Evolutionary conservation across 2,113 vertebrate genomes (phyloP).

Genomic region (Hippopotamus amphibius): DNA sequence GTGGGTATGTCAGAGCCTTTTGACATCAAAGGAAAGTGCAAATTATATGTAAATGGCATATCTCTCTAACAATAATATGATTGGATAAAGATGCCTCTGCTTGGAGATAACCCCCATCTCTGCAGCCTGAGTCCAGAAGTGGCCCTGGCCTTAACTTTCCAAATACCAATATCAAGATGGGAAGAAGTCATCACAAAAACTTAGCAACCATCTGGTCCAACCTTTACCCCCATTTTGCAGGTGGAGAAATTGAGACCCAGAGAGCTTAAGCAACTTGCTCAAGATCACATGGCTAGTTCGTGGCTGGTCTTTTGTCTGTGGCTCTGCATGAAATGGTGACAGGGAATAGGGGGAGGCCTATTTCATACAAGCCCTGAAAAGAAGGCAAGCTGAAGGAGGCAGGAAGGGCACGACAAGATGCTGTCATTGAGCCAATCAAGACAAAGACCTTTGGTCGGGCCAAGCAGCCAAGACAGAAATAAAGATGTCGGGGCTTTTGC

Average conservation of each 20-base stretch:
- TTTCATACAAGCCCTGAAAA: not conserved
- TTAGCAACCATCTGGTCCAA: not conserved
- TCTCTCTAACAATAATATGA: not conserved
- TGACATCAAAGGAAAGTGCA: slow-evolving; percentile 41
- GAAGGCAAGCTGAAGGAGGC: not conserved
- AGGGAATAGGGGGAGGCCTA: not conserved
- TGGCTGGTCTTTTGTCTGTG: not conserved
- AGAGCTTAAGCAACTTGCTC: slow-evolving; percentile 17
- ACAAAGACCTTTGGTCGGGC: slow-evolving; percentile 53
- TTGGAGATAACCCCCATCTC: not conserved
- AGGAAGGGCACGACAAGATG: slow-evolving; percentile 28
- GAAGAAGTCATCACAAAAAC: not conserved
- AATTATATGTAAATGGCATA: slow-evolving; percentile 55
- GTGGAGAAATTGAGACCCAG: slow-evolving; percentile 40
- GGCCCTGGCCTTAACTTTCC: not conserved
- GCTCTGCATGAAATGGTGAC: not conserved
- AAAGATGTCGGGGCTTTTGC: not conserved
- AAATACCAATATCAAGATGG: not conserved
- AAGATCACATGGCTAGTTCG: not conserved
- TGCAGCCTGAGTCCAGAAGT: not conserved
- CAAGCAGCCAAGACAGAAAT: slow-evolving; percentile 39
- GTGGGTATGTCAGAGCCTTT: not conserved
- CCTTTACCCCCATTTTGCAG: not conserved
- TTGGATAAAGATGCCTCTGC: not conserved
- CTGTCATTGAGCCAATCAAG: slow-evolving; percentile 29